phyloP scores from a whole-genome alignment of 2,888 invertebrate genomes.

The Dexiosoma caninum region DNA sequence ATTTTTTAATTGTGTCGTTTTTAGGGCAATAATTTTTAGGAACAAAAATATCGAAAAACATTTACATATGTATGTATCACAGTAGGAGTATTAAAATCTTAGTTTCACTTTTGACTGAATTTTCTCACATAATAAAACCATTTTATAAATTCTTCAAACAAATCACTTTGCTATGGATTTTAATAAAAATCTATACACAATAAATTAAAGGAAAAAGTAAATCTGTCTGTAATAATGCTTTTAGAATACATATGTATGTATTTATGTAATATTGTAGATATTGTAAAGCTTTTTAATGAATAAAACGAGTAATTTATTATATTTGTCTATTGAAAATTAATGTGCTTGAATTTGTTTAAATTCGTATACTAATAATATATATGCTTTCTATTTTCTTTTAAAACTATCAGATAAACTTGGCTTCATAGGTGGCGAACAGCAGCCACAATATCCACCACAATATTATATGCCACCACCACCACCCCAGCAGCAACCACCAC shows the following conservation, averaged over 20 bases:
- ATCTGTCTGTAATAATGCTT: conserved; percentile 32
- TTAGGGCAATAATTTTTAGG: too few relatives aligned
- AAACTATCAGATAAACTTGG: conserved; percentile 74
- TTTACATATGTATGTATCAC: too few relatives aligned
- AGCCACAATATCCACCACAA: conserved; percentile 77
- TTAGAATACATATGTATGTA: too few relatives aligned
- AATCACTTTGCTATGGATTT: not conserved
- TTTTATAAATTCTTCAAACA: not conserved
- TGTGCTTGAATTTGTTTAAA: conserved; percentile 21
- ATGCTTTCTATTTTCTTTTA: conserved; percentile 13
- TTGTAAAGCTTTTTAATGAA: conserved; percentile 57
- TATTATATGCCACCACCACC: conserved; percentile 78
- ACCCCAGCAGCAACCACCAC: conserved; percentile 78
- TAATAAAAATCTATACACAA: too few relatives aligned
- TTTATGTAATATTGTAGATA: conserved; percentile 57
- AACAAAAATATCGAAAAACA: too few relatives aligned
- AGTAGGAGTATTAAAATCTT: too few relatives aligned
- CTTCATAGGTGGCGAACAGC: conserved; percentile 76
- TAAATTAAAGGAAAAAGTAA: not conserved
- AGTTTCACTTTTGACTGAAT: too few relatives aligned
- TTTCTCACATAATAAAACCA: too few relatives aligned
- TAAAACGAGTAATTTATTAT: conserved; percentile 53
- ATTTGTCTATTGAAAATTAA: conserved; percentile 42
- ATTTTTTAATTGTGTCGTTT: too few relatives aligned
- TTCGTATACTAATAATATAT: not conserved